These are phyloP conservation scores for Calosoma granatense DNA, from an alignment of 1,140 invertebrate genomes.

Conservation along the genomic window DNA sequence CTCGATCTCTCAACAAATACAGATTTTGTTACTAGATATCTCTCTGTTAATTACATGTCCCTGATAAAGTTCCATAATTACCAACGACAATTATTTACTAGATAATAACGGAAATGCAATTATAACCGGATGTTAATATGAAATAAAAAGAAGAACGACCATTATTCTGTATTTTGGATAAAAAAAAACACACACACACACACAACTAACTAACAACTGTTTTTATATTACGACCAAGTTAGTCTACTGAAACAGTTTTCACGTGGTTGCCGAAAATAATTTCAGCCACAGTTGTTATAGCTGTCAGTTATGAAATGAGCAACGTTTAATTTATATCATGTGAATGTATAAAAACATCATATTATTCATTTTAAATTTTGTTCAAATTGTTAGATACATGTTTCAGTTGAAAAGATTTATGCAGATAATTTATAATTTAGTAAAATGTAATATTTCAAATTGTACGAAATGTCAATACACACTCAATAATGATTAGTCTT, in stretches of 20 bases:
- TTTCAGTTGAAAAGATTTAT: no score
- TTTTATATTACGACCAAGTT: background rate
- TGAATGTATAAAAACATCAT: no score
- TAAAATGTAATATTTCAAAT: no score
- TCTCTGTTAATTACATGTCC: conserved; percentile 6
- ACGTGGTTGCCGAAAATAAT: background rate
- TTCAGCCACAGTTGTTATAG: background rate
- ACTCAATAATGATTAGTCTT: no score
- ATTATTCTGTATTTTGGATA: background rate
- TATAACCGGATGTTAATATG: conserved; percentile 1
- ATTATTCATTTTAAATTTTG: no score
- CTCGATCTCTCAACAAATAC: background rate
- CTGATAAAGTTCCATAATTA: conserved; percentile 4
- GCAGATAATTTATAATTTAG: no score
- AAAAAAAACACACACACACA: no score
- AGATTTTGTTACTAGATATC: background rate
- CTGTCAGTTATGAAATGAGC: no score
- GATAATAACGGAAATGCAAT: conserved; percentile 7
- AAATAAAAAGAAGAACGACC: background rate
- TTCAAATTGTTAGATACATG: no score
- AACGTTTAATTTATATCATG: no score
- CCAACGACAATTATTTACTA: background rate
- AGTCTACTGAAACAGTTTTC: background rate
- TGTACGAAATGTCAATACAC: no score
- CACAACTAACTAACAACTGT: no score